A percentile compares a stretch with the other conserved stretches of the same genome.
phyloP scores from a whole-genome alignment of 2,888 invertebrate genomes.

The Hyles lineata region DNA sequence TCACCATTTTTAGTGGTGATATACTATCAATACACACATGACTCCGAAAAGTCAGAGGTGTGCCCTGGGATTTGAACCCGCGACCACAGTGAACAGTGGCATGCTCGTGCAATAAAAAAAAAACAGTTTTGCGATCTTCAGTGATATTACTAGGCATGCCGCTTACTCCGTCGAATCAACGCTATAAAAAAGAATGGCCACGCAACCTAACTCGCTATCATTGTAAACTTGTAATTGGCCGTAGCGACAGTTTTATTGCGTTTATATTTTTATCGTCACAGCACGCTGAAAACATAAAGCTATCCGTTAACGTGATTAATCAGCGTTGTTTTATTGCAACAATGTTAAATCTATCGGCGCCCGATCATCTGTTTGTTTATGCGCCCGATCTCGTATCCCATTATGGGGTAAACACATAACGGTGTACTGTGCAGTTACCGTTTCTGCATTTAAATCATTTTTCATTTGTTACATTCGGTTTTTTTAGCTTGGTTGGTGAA shows the following conservation, averaged over 20 bases:
- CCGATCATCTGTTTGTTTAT: constrained; percentile 8
- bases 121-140: too few species aligned
- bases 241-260: constrained; percentile 21
- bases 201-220: constrained; percentile 1
- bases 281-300: constrained; percentile 16
- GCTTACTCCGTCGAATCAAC: too few species aligned
- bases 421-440: constrained; percentile 11
- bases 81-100: too few species aligned
- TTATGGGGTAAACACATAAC: constrained; percentile 16
- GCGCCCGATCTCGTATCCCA: constrained; percentile 2
- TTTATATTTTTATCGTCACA: constrained; percentile 28
- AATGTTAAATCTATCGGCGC: constrained; percentile 19
- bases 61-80: too few species aligned
- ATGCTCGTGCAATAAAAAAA: too few species aligned
- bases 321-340: constrained; percentile 19
- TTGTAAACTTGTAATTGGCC: constrained; percentile 25
- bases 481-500: neutral
- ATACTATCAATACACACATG: too few species aligned
- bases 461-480: neutral
- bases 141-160: too few species aligned
- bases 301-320: constrained; percentile 23
- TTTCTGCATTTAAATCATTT: constrained; percentile 9
- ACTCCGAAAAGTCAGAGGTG: too few species aligned
- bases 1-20: too few species aligned
- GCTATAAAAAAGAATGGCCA: neutral